Base-by-base conservation (phyloP, 2,797 vertebrate genomes). In the Macrochelys suwanniensis region DNA sequence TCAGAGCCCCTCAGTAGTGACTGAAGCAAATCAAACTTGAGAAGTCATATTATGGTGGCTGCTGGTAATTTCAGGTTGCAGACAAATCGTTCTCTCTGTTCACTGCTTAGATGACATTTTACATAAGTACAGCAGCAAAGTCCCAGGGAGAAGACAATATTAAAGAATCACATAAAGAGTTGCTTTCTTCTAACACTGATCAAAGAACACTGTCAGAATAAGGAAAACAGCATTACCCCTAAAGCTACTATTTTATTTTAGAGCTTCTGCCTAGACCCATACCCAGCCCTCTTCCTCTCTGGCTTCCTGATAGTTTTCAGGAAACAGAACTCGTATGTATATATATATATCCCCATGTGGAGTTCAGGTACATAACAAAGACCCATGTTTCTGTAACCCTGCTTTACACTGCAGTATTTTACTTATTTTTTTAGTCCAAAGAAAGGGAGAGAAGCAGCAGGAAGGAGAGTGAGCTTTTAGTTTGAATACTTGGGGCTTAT, bases 141-240 rank as follows among this genome's bases (percentile, higher is more conserved):
- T 47, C 91, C 88, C 77, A 77, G 82, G 26, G 95, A 3, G 42
- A 89, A 89, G 31, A 31, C 82, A 92, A 17, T 80, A 91, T 77
- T 80, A 96, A 88, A 90, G 56, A 57, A 90, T 21, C n/a, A 80
- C 68, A 12, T 33, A 31, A 47, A 92, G 10, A 92, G 6, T 26
- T 86, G 10, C 17, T 94, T 90, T 95, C 76, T 94, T 87, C 57
- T 85, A 42, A 47, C 26, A 25, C 3, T 88, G 86, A 53, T 95
- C 61, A 81, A 91, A 92, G 31, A 86, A 51, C 6, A 17, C 3
- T 77, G 31, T 57, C 77, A 95, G 84, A 78, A 83, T 53, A 61
- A 53, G 59, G 50, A 94, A 92, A 94, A 71, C 15, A 88, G 11
- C 65, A 37, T 68, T 68, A 37, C n/a, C 65, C 65, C 65, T 68